phyloP scores from a whole-genome alignment of 2,888 invertebrate genomes.

The Odontothrips loti region DNA sequence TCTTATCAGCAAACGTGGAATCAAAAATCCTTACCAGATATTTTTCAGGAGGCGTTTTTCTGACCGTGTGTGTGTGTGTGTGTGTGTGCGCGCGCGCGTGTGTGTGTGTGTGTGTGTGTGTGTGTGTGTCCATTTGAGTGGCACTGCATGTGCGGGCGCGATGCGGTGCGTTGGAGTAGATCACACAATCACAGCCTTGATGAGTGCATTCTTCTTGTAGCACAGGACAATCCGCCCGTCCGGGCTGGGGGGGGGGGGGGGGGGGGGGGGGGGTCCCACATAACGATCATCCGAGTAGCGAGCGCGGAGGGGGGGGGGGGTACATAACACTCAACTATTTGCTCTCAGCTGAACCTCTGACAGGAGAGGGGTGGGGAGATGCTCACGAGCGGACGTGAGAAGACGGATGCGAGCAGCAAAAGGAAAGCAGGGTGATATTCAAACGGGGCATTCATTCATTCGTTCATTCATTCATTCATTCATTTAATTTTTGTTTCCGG shows the following conservation, averaged over 20 bases:
- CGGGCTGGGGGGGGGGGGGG: not conserved
- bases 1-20: no score
- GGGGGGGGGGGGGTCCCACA: not conserved
- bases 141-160: no score
- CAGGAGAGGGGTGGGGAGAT: not conserved
- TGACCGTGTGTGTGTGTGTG: no score
- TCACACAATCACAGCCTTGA: not conserved
- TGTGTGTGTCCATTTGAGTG: no score
- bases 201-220: not conserved
- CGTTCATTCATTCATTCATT: not conserved
- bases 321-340: not conserved
- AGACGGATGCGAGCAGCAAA: not conserved
- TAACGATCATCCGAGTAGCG: no score
- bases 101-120: no score
- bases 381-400: not conserved
- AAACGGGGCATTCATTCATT: not conserved
- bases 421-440: not conserved
- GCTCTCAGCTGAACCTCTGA: not conserved
- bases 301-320: no score
- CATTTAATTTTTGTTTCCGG: not conserved
- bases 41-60: no score
- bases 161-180: no score
- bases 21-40: no score
- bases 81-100: no score
- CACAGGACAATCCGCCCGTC: not conserved